Percentiles rank a stretch among this genome's conserved stretches.
These are phyloP conservation scores for Propithecus deckenii DNA, from an alignment of 2,797 vertebrate genomes.

Conservation along the genomic window DNA sequence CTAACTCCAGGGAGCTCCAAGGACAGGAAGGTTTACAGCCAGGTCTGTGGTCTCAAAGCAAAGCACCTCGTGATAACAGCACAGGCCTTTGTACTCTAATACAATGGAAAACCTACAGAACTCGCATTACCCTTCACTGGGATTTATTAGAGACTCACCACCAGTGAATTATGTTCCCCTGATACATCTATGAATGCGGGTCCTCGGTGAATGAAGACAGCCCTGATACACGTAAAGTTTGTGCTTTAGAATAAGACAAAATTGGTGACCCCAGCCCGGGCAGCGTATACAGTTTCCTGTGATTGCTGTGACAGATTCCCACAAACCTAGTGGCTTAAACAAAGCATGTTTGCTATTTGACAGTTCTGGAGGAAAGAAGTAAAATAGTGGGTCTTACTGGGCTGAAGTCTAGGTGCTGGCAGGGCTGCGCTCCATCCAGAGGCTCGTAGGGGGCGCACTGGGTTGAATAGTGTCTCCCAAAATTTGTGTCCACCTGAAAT, in stretches of 20 bases:
- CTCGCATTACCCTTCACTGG: not conserved
- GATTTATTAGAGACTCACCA: not conserved
- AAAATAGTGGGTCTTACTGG: not conserved
- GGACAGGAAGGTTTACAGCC: not conserved
- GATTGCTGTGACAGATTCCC: not conserved
- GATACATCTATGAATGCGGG: not conserved
- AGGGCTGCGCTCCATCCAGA: not conserved
- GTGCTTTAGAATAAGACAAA: not conserved
- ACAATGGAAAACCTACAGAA: not conserved
- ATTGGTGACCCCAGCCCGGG: not conserved
- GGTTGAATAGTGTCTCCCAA: not conserved
- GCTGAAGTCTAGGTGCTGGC: not conserved
- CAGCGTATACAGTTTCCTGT: accelerated
- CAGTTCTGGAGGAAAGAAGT: not conserved
- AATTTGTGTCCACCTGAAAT: not conserved
- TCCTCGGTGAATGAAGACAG: not conserved
- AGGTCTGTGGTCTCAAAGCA: not conserved
- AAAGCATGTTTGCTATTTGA: not conserved
- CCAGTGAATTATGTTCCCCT: not conserved
- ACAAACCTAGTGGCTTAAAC: too few relatives aligned
- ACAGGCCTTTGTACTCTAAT: not conserved
- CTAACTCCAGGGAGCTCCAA: not conserved
- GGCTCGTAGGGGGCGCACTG: accelerated
- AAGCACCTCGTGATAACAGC: too few relatives aligned
- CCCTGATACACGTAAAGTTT: accelerated